Percentiles rank a stretch among this genome's conserved stretches.
Evolutionary conservation across 2,113 vertebrate species (phyloP).

Genomic region (Antechinus stuartii): DNA sequence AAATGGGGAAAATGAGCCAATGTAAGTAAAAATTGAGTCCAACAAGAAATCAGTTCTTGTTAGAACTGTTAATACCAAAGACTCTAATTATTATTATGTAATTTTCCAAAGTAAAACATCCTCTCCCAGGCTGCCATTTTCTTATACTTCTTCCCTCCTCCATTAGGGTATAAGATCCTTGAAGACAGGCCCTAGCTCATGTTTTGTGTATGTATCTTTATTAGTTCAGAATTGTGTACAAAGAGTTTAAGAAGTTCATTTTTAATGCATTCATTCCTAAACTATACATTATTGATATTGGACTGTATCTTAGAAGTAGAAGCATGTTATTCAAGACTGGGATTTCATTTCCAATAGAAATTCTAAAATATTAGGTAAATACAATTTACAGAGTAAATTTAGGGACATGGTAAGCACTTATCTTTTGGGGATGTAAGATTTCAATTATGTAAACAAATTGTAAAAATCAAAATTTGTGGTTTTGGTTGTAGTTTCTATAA

Average conservation of each 20-base stretch:
- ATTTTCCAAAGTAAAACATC: not conserved
- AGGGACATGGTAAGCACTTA: not conserved
- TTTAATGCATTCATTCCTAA: not conserved
- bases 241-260: not conserved
- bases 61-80: not conserved
- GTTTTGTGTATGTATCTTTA: not conserved
- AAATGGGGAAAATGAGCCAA: not conserved
- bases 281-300: not conserved
- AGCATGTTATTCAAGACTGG: not conserved
- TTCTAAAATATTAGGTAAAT: not conserved
- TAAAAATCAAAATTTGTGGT: not conserved
- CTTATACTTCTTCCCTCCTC: not conserved
- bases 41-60: not conserved
- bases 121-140: not conserved
- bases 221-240: not conserved
- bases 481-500: not conserved
- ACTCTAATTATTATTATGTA: not conserved
- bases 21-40: not conserved
- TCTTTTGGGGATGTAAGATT: not conserved
- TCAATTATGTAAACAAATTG: not conserved
- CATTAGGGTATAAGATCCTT: not conserved
- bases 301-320: not conserved
- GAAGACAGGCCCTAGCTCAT: not conserved
- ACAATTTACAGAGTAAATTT: not conserved
- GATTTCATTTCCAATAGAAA: not conserved